Evolutionary conservation across 1,140 invertebrate species (phyloP).

Genomic region (Thalassaphorura encarpata): DNA sequence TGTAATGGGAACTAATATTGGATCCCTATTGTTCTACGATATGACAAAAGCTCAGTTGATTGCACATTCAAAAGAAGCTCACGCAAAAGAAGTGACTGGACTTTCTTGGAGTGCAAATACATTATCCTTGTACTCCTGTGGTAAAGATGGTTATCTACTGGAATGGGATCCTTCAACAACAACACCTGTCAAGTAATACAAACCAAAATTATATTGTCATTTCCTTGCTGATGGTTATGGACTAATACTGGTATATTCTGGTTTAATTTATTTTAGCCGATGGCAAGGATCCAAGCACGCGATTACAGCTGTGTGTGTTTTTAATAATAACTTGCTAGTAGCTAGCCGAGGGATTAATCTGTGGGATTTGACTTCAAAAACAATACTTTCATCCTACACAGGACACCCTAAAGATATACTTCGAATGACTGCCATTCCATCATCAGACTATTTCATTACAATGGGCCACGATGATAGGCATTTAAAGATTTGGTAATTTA

Average conservation of each 20-base stretch:
- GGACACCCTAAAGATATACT: conserved; percentile 24
- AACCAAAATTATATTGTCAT: too few relatives aligned
- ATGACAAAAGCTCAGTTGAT: conserved; percentile 21
- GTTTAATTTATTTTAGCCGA: conserved; percentile 10
- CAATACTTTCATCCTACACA: conserved; percentile 13
- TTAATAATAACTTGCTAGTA: conserved; percentile 9
- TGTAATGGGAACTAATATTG: conserved; percentile 25
- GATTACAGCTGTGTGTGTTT: conserved; percentile 11
- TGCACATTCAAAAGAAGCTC: conserved; percentile 16
- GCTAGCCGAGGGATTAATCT: conserved; percentile 23
- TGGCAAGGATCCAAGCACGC: conserved; percentile 26
- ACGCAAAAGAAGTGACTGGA: conserved; percentile 18
- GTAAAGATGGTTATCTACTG: conserved; percentile 19
- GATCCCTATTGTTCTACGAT: conserved; percentile 25
- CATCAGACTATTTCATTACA: conserved; percentile 25
- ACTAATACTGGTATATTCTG: not conserved
- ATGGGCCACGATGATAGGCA: conserved; percentile 21
- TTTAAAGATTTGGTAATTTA: conserved; percentile 29
- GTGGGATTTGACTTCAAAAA: conserved; percentile 26
- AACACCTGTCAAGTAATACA: conserved; percentile 2
- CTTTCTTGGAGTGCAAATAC: conserved; percentile 19
- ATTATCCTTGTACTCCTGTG: conserved; percentile 19
- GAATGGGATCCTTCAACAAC: conserved; percentile 23
- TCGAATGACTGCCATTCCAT: conserved; percentile 21
- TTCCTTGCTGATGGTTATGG: not conserved